Evolutionary conservation across 2,797 vertebrate genomes (phyloP).

Genomic region (Tangara arthus): DNA sequence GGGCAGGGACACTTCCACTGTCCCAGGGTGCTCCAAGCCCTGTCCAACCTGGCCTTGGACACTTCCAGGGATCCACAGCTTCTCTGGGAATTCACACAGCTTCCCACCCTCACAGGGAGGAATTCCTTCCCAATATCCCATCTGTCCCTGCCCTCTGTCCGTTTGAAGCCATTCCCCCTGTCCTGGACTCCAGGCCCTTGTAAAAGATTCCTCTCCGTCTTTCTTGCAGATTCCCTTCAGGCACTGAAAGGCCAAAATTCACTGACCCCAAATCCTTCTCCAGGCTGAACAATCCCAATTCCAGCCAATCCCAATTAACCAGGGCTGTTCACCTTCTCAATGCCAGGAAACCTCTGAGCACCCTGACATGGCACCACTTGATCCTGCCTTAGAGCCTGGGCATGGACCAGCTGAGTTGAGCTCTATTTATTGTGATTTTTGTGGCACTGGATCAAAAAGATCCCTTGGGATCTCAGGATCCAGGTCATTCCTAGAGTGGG

Average conservation of each 20-base stretch:
- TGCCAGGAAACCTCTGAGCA: background rate
- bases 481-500: no score
- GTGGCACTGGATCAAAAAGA: background rate
- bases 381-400: background rate
- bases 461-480: background rate
- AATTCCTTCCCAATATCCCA: background rate
- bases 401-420: background rate
- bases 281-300: background rate
- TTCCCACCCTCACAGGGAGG: background rate
- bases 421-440: background rate
- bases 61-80: background rate
- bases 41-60: rapidly evolving
- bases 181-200: background rate
- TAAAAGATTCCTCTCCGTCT: background rate
- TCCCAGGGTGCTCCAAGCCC: background rate
- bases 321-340: background rate
- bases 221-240: background rate
- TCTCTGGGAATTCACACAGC: background rate
- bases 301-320: background rate
- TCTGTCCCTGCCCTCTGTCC: background rate
- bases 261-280: background rate
- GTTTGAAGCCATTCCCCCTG: background rate
- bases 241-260: background rate
- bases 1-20: rapidly evolving
- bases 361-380: background rate